phyloP scores from a whole-genome alignment of 2,113 vertebrate genomes.

The Manacus vitellinus region DNA sequence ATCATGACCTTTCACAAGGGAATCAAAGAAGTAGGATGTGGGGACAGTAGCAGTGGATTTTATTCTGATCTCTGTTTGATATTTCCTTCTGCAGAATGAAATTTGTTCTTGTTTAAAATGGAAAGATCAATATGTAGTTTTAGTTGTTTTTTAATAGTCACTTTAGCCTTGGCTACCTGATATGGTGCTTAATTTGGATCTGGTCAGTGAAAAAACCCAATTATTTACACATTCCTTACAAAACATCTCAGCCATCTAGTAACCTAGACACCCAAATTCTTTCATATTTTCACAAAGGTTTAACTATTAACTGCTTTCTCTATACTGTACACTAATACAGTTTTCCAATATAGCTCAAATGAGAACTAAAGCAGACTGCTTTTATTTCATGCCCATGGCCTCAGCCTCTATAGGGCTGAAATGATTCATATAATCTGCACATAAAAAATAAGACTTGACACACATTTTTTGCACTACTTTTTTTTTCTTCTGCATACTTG shows the following conservation, averaged over 20 bases:
- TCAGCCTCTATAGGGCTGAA: neutral
- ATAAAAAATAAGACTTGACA: neutral
- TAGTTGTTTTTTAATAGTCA: neutral
- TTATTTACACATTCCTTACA: neutral
- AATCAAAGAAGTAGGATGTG: neutral
- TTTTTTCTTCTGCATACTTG: neutral
- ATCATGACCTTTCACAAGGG: neutral
- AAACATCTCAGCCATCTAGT: neutral
- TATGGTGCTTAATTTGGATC: neutral
- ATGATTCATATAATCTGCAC: neutral
- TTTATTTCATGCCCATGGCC: neutral
- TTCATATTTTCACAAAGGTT: neutral
- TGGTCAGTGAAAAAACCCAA: neutral
- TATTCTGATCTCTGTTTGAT: neutral
- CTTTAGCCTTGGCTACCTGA: neutral
- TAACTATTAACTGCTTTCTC: neutral
- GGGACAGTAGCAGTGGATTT: neutral
- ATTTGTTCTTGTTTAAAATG: neutral
- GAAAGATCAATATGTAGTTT: constrained; percentile 30
- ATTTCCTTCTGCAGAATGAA: neutral
- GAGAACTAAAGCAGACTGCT: neutral
- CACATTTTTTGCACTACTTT: neutral
- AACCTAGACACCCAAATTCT: neutral
- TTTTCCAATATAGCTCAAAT: neutral
- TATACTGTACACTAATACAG: neutral